A percentile compares a stretch with the other conserved stretches of the same genome.
These are phyloP conservation scores for Benitochromis conjunctus DNA, from an alignment of 2,113 vertebrate genomes.

Conservation along the genomic window DNA sequence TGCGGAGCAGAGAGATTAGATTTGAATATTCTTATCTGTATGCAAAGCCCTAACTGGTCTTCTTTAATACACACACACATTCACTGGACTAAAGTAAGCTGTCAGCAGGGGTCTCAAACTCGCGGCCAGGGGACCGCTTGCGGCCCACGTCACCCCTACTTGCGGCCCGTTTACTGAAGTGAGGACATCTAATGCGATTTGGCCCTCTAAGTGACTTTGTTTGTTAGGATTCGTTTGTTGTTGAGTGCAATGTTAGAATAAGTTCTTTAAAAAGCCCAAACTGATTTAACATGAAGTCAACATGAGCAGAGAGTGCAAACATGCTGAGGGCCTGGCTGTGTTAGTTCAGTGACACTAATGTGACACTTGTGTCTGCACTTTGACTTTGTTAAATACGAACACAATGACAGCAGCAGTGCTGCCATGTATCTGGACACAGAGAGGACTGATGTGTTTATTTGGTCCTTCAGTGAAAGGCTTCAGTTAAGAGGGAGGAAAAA, in stretches of 20 bases:
- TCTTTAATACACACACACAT: background rate
- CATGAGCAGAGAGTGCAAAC: background rate
- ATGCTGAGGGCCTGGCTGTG: background rate
- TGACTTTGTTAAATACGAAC: background rate
- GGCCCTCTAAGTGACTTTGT: background rate
- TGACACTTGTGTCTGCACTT: background rate
- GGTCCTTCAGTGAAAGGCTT: too few species aligned
- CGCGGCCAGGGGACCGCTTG: fast-evolving
- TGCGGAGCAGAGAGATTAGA: background rate
- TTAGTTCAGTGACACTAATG: background rate
- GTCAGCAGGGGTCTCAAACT: background rate
- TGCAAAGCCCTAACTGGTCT: background rate
- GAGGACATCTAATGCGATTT: background rate
- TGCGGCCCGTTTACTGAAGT: background rate
- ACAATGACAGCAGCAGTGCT: background rate
- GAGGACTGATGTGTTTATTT: too few species aligned
- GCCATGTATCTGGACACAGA: too few species aligned
- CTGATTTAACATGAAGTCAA: background rate
- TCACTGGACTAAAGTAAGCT: background rate
- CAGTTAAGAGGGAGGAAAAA: too few species aligned
- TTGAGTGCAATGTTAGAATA: background rate
- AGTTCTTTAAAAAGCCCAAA: background rate
- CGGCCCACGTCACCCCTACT: fast-evolving
- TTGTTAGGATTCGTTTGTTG: background rate
- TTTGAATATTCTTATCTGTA: background rate